These are phyloP conservation scores for Solea senegalensis DNA, from an alignment of 2,113 vertebrate genomes.

Conservation along the genomic window DNA sequence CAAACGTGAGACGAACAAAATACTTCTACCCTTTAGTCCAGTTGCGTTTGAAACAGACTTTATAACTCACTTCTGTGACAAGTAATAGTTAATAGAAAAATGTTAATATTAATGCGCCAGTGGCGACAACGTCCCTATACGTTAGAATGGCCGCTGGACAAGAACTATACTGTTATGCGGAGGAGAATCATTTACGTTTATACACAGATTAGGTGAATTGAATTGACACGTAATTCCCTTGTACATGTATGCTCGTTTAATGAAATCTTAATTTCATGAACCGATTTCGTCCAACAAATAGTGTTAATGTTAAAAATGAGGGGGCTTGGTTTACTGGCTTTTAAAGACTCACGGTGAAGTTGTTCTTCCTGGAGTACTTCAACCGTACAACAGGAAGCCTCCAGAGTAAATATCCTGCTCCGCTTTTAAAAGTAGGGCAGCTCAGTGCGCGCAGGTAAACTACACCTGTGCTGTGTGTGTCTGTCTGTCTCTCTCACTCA, in stretches of 20 bases:
- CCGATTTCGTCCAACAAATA: too few species aligned
- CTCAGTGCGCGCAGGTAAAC: constrained; percentile 30
- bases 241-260: too few species aligned
- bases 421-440: constrained; percentile 12
- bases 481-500: background rate
- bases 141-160: rapidly evolving
- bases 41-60: background rate
- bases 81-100: background rate
- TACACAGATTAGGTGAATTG: too few species aligned
- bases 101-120: constrained; percentile 37
- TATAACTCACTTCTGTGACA: background rate
- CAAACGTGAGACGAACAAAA: too few species aligned
- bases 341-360: too few species aligned
- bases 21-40: too few species aligned
- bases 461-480: constrained; percentile 43
- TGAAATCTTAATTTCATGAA: too few species aligned
- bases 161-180: constrained; percentile 38
- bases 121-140: rapidly evolving
- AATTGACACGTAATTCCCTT: too few species aligned
- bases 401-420: background rate
- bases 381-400: background rate
- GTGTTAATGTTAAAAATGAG: too few species aligned
- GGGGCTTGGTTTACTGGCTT: too few species aligned
- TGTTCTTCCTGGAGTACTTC: background rate
- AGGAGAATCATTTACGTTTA: background rate